Conservation (phyloP, 2,797 vertebrate species). For the Myotis myotis region DNA sequence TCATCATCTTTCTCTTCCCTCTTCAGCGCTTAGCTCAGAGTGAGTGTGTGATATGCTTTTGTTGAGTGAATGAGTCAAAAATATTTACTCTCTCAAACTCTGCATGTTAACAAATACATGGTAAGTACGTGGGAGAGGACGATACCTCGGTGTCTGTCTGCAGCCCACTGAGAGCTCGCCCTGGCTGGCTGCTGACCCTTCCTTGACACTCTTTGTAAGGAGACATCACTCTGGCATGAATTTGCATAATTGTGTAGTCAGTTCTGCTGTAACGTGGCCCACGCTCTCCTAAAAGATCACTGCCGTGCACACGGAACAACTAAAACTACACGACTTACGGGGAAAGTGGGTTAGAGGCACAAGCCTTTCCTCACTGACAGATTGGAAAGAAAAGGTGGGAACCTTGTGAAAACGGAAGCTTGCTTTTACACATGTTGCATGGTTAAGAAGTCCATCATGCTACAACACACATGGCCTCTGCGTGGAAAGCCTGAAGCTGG, state of each 20-base stretch:
- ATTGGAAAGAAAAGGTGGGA: neutral
- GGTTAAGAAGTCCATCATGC: neutral
- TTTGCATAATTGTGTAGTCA: neutral
- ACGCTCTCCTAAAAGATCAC: neutral
- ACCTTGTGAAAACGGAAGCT: neutral
- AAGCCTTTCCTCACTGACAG: neutral
- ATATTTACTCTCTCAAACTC: neutral
- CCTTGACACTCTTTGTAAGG: neutral
- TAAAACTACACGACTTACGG: neutral
- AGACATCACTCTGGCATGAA: neutral
- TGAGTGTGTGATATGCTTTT: neutral
- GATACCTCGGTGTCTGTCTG: neutral
- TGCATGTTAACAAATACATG: neutral
- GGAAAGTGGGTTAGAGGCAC: neutral
- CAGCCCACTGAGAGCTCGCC: neutral
- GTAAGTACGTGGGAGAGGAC: neutral
- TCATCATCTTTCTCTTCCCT: neutral
- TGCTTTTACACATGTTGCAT: neutral
- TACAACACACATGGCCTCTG: neutral
- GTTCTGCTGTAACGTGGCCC: neutral
- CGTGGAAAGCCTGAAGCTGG: neutral
- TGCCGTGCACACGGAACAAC: rapidly evolving
- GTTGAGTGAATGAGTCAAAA: neutral
- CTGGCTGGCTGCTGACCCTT: neutral
- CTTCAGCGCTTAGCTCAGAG: neutral